A percentile compares a stretch with the other conserved stretches of the same genome.
Evolutionary conservation across 2,113 vertebrate species (phyloP).

Genomic region (Malurus alboscapulatus): DNA sequence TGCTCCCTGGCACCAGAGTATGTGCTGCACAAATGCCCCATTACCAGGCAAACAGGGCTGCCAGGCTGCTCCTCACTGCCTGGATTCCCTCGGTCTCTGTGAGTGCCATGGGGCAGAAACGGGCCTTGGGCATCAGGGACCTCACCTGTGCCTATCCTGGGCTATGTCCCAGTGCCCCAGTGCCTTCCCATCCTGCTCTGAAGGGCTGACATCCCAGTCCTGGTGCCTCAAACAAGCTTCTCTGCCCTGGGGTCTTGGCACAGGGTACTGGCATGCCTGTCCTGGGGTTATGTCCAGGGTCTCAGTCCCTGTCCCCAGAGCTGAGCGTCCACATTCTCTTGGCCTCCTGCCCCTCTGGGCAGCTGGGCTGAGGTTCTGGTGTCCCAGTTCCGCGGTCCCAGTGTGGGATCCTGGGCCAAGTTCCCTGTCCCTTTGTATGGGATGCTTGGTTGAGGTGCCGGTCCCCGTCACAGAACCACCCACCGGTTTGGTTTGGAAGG

Average conservation of each 20-base stretch:
- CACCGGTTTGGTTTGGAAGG: not conserved
- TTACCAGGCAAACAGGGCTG: rapidly evolving
- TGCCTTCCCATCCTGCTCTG: not conserved
- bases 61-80: not conserved
- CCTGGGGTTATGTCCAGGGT: not conserved
- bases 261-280: not conserved
- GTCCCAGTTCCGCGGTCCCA: not conserved
- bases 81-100: not conserved
- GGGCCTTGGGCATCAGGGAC: not conserved
- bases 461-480: not conserved
- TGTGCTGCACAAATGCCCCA: not conserved
- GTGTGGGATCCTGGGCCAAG: not conserved
- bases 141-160: rapidly evolving
- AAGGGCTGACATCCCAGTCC: not conserved
- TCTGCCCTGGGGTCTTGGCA: rapidly evolving
- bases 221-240: not conserved
- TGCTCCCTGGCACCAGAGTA: not conserved
- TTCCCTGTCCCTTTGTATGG: not conserved
- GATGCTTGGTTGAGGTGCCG: no score
- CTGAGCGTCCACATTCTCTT: rapidly evolving
- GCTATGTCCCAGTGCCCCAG: not conserved
- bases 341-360: not conserved
- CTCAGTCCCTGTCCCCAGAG: not conserved
- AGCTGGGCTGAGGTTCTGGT: not conserved
- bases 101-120: rapidly evolving